Evolutionary conservation across 2,888 invertebrate species (phyloP).

Genomic region (Stegophylla sp.): DNA sequence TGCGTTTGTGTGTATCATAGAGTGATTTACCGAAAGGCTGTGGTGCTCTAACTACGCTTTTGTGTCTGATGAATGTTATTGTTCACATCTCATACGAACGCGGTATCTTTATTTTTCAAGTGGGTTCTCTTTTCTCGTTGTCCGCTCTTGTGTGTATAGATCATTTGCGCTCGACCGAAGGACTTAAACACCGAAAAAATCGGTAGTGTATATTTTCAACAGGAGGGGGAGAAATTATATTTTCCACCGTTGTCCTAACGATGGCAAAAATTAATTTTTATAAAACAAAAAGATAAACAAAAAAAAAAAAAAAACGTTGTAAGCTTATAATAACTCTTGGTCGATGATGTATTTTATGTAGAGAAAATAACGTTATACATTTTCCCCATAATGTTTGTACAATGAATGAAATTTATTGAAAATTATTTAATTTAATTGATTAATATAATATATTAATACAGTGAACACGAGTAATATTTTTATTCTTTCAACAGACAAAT

Average conservation of each 20-base stretch:
- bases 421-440: too few species aligned
- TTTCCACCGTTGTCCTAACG: not conserved
- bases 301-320: not conserved
- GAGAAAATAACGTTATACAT: too few species aligned
- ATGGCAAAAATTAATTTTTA: not conserved
- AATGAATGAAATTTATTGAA: too few species aligned
- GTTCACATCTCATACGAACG: slow-evolving; percentile 39
- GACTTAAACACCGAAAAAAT: slow-evolving; percentile 43
- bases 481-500: too few species aligned
- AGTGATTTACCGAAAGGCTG: slow-evolving; percentile 43
- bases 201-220: slow-evolving; percentile 3
- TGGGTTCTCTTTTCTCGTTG: slow-evolving; percentile 33
- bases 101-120: slow-evolving; percentile 45
- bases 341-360: too few species aligned
- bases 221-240: not conserved
- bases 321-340: not conserved
- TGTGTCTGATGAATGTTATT: slow-evolving; percentile 51
- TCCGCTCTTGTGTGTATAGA: slow-evolving; percentile 1
- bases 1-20: slow-evolving; percentile 2
- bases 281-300: not conserved
- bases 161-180: slow-evolving; percentile 8
- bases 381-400: too few species aligned
- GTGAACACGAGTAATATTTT: too few species aligned
- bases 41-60: slow-evolving; percentile 47
- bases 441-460: too few species aligned